Conservation (phyloP, 1,140 invertebrate genomes). For the Papilio polyxenes region DNA sequence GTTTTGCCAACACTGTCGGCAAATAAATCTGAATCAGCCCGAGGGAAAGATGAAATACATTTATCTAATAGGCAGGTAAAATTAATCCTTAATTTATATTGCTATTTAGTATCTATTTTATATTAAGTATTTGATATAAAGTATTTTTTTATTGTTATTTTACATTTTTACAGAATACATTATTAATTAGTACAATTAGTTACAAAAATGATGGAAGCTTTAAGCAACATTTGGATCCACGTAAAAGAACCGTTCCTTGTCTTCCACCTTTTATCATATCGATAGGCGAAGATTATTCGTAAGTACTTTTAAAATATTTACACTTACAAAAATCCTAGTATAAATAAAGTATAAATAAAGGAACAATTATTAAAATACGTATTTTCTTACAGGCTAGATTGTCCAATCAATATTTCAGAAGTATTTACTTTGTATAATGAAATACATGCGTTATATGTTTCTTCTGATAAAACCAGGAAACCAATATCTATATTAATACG, state of each 20-base stretch:
- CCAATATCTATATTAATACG: slow-evolving; percentile 53
- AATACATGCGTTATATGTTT: slow-evolving; percentile 55
- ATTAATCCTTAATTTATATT: slow-evolving; percentile 29
- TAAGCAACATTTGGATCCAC: slow-evolving; percentile 45
- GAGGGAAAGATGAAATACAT: slow-evolving; percentile 44
- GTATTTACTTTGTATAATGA: slow-evolving; percentile 42
- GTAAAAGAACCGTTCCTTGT: slow-evolving; percentile 44
- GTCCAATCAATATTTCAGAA: slow-evolving; percentile 52
- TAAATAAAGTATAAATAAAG: too few species aligned
- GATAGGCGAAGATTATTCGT: slow-evolving; percentile 59
- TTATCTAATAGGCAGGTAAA: slow-evolving; percentile 49
- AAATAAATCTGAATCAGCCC: slow-evolving; percentile 40
- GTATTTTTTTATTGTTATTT: background rate
- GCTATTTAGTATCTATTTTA: too few species aligned
- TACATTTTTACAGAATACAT: slow-evolving; percentile 53
- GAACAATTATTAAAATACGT: background rate
- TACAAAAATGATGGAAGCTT: slow-evolving; percentile 50
- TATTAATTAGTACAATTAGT: slow-evolving; percentile 50
- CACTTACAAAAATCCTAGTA: background rate
- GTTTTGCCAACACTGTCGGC: slow-evolving; percentile 50
- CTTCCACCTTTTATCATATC: slow-evolving; percentile 56
- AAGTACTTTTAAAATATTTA: slow-evolving; percentile 46
- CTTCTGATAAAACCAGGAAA: slow-evolving; percentile 45
- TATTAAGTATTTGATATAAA: background rate
- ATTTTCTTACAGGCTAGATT: slow-evolving; percentile 52